phyloP scores from a whole-genome alignment of 2,888 invertebrate genomes.

The Arctia plantaginis region DNA sequence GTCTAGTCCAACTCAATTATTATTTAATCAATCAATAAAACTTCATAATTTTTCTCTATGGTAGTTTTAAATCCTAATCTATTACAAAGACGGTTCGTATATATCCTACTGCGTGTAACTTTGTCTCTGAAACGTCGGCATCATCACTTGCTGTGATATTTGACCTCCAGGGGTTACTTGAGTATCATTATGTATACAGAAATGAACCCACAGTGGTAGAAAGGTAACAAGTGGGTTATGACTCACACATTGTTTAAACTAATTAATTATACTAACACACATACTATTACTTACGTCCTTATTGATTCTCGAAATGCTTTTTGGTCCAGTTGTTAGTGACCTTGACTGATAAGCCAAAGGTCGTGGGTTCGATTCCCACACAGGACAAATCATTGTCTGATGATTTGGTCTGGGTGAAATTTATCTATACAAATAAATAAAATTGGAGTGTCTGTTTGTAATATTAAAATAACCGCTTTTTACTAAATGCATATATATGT shows the following conservation, averaged over 20 bases:
- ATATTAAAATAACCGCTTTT: too few relatives aligned
- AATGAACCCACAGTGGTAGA: neutral
- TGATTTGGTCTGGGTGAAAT: too few relatives aligned
- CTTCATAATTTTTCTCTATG: too few relatives aligned
- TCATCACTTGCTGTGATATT: constrained; percentile 56
- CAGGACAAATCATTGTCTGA: too few relatives aligned
- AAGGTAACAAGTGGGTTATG: neutral
- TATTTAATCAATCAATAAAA: too few relatives aligned
- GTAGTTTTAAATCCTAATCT: neutral
- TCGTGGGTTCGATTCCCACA: too few relatives aligned
- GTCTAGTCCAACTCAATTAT: too few relatives aligned
- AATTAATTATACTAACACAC: neutral
- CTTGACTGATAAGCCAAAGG: too few relatives aligned
- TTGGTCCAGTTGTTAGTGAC: too few relatives aligned
- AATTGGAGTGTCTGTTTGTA: too few relatives aligned
- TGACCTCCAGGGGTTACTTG: constrained; percentile 40
- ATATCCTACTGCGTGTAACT: constrained; percentile 19
- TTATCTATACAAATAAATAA: too few relatives aligned
- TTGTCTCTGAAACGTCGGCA: constrained; percentile 31
- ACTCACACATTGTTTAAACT: constrained; percentile 5
- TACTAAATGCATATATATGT: too few relatives aligned
- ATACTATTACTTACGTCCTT: neutral
- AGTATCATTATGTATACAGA: constrained; percentile 21
- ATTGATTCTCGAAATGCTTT: neutral
- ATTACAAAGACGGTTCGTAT: neutral